These are phyloP conservation scores for Zeus faber DNA, from an alignment of 2,113 vertebrate genomes.

Conservation along the genomic window DNA sequence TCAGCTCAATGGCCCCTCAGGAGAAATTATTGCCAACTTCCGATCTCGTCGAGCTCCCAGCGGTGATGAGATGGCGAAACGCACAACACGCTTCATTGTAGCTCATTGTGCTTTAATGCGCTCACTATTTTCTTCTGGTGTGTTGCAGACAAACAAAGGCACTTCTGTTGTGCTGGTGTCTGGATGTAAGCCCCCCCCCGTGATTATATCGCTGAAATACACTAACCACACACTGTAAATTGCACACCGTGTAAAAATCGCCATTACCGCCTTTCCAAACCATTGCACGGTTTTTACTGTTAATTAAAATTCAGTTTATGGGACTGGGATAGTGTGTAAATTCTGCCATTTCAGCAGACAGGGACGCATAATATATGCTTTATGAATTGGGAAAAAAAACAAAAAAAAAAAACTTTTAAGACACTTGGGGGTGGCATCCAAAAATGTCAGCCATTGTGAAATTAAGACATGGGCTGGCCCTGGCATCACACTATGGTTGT, in stretches of 20 bases:
- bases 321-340: slow-evolving; percentile 22
- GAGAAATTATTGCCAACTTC: slow-evolving; percentile 1
- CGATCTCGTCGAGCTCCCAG: neutral
- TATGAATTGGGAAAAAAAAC: slow-evolving; percentile 28
- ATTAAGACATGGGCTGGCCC: slow-evolving; percentile 14
- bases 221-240: slow-evolving; percentile 49
- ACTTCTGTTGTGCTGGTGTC: slow-evolving; percentile 16
- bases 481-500: neutral
- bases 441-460: slow-evolving; percentile 38
- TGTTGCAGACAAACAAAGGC: slow-evolving; percentile 22
- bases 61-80: neutral
- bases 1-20: neutral
- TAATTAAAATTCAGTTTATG: slow-evolving; percentile 62
- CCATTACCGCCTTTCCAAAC: slow-evolving; percentile 56
- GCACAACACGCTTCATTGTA: slow-evolving; percentile 8
- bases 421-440: slow-evolving; percentile 23
- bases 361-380: slow-evolving; percentile 47
- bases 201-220: slow-evolving; percentile 40
- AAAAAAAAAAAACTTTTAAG: slow-evolving; percentile 25
- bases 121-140: slow-evolving; percentile 5
- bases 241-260: slow-evolving; percentile 45
- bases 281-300: slow-evolving; percentile 56
- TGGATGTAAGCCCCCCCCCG: slow-evolving; percentile 3
- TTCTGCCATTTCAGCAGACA: slow-evolving; percentile 42
- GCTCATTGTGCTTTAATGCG: neutral